These are phyloP conservation scores for Salticus scenicus DNA, from an alignment of 2,888 invertebrate genomes.

Conservation along the genomic window DNA sequence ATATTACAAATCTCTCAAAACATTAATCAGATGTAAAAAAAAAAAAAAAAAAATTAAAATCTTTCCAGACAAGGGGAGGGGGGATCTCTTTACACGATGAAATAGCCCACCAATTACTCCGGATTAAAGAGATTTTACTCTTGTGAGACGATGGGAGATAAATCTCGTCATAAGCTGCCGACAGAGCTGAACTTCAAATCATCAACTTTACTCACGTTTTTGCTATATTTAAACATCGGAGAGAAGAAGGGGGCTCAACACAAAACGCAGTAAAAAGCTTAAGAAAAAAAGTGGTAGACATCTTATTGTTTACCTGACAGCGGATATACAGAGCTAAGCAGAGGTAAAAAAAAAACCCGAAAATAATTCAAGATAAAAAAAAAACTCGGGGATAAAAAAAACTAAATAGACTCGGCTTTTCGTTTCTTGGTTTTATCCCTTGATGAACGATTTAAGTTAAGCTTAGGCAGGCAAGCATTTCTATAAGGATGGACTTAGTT, in stretches of 20 bases:
- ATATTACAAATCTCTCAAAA: no score
- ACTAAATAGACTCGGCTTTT: conserved; percentile 29
- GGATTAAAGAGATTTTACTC: no score
- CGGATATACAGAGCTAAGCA: conserved; percentile 64
- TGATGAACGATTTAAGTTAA: conserved; percentile 39
- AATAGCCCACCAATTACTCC: no score
- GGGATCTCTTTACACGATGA: no score
- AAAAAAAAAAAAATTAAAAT: no score
- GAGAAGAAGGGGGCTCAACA: conserved; percentile 23
- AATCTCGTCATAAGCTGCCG: no score
- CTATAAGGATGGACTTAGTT: conserved; percentile 7
- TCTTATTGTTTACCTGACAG: conserved; percentile 70
- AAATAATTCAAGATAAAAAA: conserved; percentile 50
- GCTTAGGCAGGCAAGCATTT: not conserved
- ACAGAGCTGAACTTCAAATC: conserved; percentile 37
- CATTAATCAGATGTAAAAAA: no score
- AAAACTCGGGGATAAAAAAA: conserved; percentile 12
- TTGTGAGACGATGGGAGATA: no score
- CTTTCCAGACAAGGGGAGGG: no score
- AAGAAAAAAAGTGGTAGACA: conserved; percentile 61
- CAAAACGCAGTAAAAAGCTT: conserved; percentile 7
- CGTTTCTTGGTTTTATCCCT: conserved; percentile 31
- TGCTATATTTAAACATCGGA: conserved; percentile 58
- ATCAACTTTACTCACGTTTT: conserved; percentile 41
- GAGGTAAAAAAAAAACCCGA: conserved; percentile 46